phyloP scores from a whole-genome alignment of 2,113 vertebrate genomes.

The Muntiacus muntjak region DNA sequence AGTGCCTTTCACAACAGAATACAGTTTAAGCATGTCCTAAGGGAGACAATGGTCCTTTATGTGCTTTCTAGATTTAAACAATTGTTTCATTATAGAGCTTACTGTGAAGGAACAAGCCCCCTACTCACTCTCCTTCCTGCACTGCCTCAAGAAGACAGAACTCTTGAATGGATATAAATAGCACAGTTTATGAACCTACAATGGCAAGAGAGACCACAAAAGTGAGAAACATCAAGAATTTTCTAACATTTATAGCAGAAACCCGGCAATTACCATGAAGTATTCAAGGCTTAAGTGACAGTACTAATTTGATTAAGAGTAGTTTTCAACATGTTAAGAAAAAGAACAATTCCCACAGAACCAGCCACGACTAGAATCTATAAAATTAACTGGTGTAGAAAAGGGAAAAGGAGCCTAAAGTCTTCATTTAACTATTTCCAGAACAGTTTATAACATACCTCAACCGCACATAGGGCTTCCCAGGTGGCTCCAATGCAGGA shows the following conservation, averaged over 20 bases:
- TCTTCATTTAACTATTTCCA: not conserved
- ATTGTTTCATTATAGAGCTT: not conserved
- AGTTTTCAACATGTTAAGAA: not conserved
- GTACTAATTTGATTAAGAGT: not conserved
- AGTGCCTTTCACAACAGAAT: conserved; percentile 3
- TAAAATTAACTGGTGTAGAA: not conserved
- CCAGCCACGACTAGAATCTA: not conserved
- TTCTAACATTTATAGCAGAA: not conserved
- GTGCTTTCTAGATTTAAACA: conserved; percentile 31
- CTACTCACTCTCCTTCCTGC: not conserved
- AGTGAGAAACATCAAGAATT: not conserved
- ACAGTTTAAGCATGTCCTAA: conserved; percentile 17
- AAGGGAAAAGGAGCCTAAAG: not conserved
- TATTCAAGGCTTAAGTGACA: conserved; percentile 8
- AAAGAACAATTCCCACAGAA: not conserved
- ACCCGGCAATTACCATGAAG: not conserved
- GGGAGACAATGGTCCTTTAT: not conserved
- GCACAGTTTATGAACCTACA: not conserved
- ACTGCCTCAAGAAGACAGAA: conserved; percentile 4
- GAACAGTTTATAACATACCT: not conserved
- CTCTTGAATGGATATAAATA: not conserved
- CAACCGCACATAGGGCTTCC: not conserved
- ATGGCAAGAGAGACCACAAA: not conserved
- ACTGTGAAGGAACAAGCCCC: not conserved
- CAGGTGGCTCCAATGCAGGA: not conserved